Conservation (phyloP, 1,140 invertebrate genomes). For the Sinella curviseta region DNA sequence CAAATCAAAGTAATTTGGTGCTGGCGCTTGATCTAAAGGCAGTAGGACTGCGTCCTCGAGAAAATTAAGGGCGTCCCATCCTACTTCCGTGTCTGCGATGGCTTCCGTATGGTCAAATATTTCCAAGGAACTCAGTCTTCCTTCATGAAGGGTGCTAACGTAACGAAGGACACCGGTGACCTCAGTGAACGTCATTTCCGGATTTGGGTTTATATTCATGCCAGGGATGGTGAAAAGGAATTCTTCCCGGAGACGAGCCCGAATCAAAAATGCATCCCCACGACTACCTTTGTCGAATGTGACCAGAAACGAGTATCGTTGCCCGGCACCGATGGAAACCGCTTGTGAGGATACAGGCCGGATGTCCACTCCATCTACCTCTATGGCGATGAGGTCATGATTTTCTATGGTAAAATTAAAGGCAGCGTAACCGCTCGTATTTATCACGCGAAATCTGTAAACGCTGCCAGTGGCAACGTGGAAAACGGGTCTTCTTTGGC, state of each 20-base stretch:
- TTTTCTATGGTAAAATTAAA: slow-evolving; percentile 41
- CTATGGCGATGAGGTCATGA: slow-evolving; percentile 30
- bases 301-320: slow-evolving; percentile 40
- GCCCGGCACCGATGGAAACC: slow-evolving; percentile 13
- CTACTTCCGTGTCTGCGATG: neutral
- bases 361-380: slow-evolving; percentile 32
- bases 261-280: neutral
- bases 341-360: neutral
- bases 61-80: no score
- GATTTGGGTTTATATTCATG: neutral
- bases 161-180: neutral
- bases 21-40: no score
- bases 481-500: slow-evolving; percentile 1
- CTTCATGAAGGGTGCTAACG: no score
- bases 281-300: neutral
- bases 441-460: slow-evolving; percentile 37
- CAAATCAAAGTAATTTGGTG: no score
- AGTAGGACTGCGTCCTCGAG: no score
- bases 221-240: neutral
- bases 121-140: neutral
- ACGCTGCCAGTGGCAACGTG: neutral
- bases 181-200: neutral
- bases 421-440: neutral
- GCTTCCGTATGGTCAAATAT: neutral
- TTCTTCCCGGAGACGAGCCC: neutral